Evolutionary conservation across 2,797 vertebrate species (phyloP), one percentile per base, ranked within the genome.

Genomic region (Arnoldichthys spilopterus): DNA sequence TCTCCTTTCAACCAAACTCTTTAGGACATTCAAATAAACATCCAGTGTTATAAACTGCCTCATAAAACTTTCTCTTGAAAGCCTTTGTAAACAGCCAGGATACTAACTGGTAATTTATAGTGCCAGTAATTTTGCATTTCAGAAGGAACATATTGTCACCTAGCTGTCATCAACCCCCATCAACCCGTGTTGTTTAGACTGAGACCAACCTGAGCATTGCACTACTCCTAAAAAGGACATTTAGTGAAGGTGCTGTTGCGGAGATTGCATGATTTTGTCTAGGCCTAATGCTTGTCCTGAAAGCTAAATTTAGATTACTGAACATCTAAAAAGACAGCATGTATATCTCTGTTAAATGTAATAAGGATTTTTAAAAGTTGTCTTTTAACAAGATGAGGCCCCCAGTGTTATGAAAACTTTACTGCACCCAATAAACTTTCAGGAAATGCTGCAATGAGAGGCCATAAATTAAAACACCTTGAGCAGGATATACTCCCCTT

Each of bases 11-110:
- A 30, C 30, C 3, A 18, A 53, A 53, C 28, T 70, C 68, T 22
- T 22, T 32, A n/a, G 49, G 13, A 72, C 51, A 40, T 40, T 56
- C 40, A 2, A 30, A 34, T 72, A 56, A 72, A 72, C 67, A 24
- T 16, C 6, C 51, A 40, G n/a, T 20, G 13, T 7, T 24, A 16
- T 30, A 58, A 56, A 24, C 20, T 40, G 0, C 20, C 69, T 5
- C 51, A 15, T 72, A 56, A 70, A 70, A 58, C 11, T 20, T 34
- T 71, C 20, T 56, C 22, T 40, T 56, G n/a, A n/a, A 56, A 72
- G 13, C 12, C 0, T 53, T 40, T 40, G n/a, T 72, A 56, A 72
- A 72, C 51, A 72, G 32, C 32, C 34, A 56, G 34, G 67, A 13
- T 51, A 13, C 45, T 54, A 34, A 53, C 28, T 71, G 68, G 49